Percentiles rank a stretch among this genome's conserved stretches.
Conservation (phyloP, 2,888 invertebrate genomes). For the Mesodorylaimus sp. region DNA sequence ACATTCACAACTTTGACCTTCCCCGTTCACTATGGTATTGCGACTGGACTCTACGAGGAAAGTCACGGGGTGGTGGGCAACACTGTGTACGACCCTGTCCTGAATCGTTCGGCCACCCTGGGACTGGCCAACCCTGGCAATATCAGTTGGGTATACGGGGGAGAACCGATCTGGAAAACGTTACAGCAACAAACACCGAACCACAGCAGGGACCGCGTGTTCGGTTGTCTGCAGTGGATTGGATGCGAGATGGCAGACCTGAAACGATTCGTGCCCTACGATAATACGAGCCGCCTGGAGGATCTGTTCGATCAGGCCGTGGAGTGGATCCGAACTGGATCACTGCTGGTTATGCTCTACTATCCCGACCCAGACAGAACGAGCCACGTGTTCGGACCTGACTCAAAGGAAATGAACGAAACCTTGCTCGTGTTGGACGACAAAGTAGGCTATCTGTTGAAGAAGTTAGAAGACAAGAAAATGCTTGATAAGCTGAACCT, state of each 20-base stretch:
- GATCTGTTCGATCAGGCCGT: background rate
- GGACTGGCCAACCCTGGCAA: background rate
- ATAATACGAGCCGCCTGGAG: conserved; percentile 1
- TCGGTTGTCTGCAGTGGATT: conserved; percentile 9
- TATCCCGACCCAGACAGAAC: conserved; percentile 23
- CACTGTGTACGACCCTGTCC: conserved; percentile 1
- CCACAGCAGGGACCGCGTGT: background rate
- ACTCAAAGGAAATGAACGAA: conserved; percentile 5
- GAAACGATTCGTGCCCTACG: background rate
- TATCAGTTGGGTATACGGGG: conserved; percentile 4
- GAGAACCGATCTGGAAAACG: conserved; percentile 8
- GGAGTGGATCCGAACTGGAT: conserved; percentile 16
- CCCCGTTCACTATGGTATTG: conserved; percentile 11
- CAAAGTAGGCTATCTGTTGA: conserved; percentile 3
- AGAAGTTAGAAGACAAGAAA: background rate
- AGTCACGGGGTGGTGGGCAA: conserved; percentile 9
- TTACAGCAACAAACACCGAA: background rate
- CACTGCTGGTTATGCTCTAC: conserved; percentile 19
- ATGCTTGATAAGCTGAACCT: too few species aligned
- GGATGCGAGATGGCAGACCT: conserved; percentile 6
- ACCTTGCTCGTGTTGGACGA: conserved; percentile 1
- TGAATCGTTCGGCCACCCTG: background rate
- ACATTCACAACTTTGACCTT: conserved; percentile 8
- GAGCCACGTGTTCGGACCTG: conserved; percentile 20
- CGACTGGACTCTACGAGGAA: conserved; percentile 10